Conservation (phyloP, 37 sponge, comb jelly and placozoan species). For the Aplysina aerophoba region DNA sequence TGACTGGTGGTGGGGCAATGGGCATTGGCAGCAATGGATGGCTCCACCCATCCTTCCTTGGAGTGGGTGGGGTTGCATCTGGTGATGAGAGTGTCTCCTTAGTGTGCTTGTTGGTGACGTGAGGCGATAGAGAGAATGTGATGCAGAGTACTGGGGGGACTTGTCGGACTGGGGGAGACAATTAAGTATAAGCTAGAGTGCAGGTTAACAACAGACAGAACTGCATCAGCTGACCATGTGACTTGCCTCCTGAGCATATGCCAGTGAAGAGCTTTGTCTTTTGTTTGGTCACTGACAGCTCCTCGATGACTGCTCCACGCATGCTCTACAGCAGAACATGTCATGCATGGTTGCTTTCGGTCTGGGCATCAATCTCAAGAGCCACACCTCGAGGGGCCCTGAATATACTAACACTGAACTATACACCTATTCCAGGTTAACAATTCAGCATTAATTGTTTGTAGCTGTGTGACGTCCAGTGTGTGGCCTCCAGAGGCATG, state of each 20-base stretch:
- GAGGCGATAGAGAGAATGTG: neutral
- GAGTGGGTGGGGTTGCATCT: neutral
- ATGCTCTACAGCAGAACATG: slow-evolving; percentile 78
- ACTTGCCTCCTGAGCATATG: slow-evolving; percentile 85
- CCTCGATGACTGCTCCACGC: slow-evolving; percentile 84
- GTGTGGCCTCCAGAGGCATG: no score
- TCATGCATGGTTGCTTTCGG: slow-evolving; percentile 82
- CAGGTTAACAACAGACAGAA: no score
- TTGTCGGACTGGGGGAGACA: neutral
- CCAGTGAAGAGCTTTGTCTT: slow-evolving; percentile 91
- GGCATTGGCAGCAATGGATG: slow-evolving; percentile 25
- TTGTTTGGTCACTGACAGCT: slow-evolving; percentile 85
- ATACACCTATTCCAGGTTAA: no score
- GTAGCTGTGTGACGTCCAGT: no score
- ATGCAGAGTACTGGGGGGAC: neutral
- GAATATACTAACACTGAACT: no score
- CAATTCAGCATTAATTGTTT: no score
- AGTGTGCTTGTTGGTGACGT: neutral
- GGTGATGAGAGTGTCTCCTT: neutral
- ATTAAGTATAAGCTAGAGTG: no score
- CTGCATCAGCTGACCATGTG: no score
- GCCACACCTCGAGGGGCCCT: slow-evolving; percentile 58
- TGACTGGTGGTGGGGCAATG: slow-evolving; percentile 8
- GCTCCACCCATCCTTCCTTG: neutral
- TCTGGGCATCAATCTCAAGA: slow-evolving; percentile 82